Percentiles rank a stretch among this genome's conserved stretches.
Evolutionary conservation across 2,797 vertebrate species (phyloP).

Genomic region (Falco berigora): DNA sequence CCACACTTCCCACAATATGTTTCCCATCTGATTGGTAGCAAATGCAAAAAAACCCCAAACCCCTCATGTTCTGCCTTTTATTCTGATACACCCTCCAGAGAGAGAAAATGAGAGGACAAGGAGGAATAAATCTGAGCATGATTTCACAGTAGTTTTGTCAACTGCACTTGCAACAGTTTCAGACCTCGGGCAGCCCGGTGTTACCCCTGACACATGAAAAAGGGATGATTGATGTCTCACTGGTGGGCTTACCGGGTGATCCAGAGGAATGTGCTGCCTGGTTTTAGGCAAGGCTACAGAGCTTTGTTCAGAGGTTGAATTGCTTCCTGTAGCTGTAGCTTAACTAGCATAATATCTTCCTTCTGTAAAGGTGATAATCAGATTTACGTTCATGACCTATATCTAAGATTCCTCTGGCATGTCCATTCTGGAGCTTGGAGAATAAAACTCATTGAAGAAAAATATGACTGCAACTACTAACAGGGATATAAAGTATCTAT

Average conservation of each 20-base stretch:
- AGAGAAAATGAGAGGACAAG: neutral
- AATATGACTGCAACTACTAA: neutral
- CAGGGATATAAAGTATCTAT: neutral
- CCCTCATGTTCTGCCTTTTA: neutral
- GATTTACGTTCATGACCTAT: neutral
- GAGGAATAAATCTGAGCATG: neutral
- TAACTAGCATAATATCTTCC: neutral
- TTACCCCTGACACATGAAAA: neutral
- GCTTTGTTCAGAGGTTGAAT: neutral
- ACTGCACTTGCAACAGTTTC: neutral
- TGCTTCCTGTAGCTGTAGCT: neutral
- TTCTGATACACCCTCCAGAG: neutral
- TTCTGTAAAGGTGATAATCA: neutral
- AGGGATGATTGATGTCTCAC: neutral
- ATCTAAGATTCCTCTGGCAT: neutral
- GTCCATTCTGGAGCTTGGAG: neutral
- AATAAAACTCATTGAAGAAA: neutral
- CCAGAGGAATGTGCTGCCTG: neutral
- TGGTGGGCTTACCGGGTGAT: neutral
- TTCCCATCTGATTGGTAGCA: slow-evolving; percentile 3
- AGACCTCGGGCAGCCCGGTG: neutral
- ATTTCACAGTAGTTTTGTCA: slow-evolving; percentile 5
- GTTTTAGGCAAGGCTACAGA: neutral
- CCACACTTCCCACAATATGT: neutral
- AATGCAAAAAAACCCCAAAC: neutral